A percentile compares a stretch with the other conserved stretches of the same genome.
Conservation (phyloP, 2,113 vertebrate genomes). For the Gymnarchus niloticus region DNA sequence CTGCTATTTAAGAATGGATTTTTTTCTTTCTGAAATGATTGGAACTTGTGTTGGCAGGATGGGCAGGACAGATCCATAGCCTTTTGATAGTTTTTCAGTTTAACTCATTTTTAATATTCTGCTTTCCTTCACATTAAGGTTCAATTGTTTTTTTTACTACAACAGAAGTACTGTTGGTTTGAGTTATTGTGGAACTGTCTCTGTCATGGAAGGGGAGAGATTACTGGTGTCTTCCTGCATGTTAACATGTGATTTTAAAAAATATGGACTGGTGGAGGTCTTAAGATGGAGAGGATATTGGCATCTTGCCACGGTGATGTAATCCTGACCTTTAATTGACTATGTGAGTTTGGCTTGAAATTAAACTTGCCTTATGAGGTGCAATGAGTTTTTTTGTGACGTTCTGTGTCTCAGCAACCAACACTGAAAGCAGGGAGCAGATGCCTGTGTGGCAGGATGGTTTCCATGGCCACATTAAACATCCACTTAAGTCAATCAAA, state of each 20-base stretch:
- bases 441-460: neutral
- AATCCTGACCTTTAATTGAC: neutral
- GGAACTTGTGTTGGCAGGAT: neutral
- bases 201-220: neutral
- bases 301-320: neutral
- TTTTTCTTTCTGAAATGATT: neutral
- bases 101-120: neutral
- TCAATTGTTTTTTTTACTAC: neutral
- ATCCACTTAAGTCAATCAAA: neutral
- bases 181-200: neutral
- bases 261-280: conserved; percentile 1
- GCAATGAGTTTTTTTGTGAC: neutral
- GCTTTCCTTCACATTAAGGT: neutral
- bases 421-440: neutral
- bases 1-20: neutral
- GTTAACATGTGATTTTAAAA: neutral
- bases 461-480: neutral
- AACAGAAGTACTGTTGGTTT: neutral
- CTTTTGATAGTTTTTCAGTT: neutral
- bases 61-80: neutral
- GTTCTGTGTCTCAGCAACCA: neutral
- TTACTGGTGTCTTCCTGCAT: neutral
- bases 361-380: neutral
- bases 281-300: neutral
- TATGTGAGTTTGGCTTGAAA: neutral